phyloP scores from a whole-genome alignment of 37 sponge, comb jelly and placozoan species.

The Geodia barretti region DNA sequence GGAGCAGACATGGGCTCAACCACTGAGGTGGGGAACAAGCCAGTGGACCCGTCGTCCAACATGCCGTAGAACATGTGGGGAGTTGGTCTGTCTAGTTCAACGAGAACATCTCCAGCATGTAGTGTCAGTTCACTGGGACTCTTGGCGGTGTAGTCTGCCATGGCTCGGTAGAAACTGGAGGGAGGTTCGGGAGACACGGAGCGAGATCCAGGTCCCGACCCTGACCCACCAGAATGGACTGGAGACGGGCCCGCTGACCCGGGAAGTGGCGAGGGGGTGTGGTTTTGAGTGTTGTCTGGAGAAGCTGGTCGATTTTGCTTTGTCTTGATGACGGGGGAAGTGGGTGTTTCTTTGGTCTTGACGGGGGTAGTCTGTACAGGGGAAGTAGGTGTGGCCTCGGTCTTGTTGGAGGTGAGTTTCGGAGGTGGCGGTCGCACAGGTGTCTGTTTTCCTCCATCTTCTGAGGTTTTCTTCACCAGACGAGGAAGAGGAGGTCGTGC shows the following conservation, averaged over 20 bases:
- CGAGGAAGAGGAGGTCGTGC: conserved; percentile 8
- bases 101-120: conserved; percentile 52
- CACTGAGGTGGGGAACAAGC: conserved; percentile 50
- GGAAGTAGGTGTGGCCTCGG: background rate
- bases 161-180: conserved; percentile 55
- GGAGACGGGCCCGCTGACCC: background rate
- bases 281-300: background rate
- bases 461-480: background rate
- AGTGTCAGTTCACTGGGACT: conserved; percentile 44
- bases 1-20: conserved; percentile 52
- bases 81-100: conserved; percentile 31
- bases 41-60: conserved; percentile 76
- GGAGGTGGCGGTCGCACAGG: background rate
- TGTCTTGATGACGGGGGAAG: background rate
- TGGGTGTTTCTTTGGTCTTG: background rate
- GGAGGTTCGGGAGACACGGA: conserved; percentile 2
- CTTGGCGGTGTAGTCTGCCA: conserved; percentile 23
- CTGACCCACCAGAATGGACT: background rate
- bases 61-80: conserved; percentile 52
- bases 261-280: background rate
- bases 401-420: background rate
- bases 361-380: background rate
- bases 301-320: background rate
- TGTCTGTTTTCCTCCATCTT: background rate
- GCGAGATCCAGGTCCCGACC: background rate